A percentile compares a stretch with the other conserved stretches of the same genome.
Evolutionary conservation across 2,888 invertebrate genomes (phyloP).

Genomic region (Homarus gammarus): DNA sequence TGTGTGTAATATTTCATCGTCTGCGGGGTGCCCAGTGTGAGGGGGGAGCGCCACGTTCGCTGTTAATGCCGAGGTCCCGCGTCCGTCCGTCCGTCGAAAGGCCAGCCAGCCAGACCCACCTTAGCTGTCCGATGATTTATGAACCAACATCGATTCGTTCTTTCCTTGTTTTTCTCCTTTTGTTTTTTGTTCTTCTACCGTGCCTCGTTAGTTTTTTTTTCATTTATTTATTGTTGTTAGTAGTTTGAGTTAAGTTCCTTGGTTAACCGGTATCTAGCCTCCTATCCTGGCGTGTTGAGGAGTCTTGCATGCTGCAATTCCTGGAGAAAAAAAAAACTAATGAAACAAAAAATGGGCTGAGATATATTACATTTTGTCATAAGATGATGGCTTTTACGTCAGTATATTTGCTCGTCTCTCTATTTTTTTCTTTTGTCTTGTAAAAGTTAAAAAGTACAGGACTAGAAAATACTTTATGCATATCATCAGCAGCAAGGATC

Average conservation of each 20-base stretch:
- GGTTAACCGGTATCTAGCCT: too few relatives aligned
- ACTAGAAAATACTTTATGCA: background rate
- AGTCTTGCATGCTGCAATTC: too few relatives aligned
- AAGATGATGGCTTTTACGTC: background rate
- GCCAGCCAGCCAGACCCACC: constrained; percentile 20
- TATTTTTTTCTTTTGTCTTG: background rate
- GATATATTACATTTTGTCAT: background rate
- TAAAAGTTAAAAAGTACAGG: too few relatives aligned
- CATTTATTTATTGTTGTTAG: background rate
- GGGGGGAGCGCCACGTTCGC: constrained; percentile 26
- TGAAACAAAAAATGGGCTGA: too few relatives aligned
- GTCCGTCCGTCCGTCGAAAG: background rate
- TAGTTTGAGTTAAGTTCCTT: too few relatives aligned
- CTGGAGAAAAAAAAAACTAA: too few relatives aligned
- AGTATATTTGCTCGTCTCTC: background rate
- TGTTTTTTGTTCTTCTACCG: constrained; percentile 1
- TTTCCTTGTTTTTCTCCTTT: background rate
- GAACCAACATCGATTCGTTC: constrained; percentile 32
- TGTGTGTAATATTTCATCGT: constrained; percentile 61
- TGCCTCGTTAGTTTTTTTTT: constrained; percentile 2
- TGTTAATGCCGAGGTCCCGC: constrained; percentile 39
- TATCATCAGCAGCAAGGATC: background rate
- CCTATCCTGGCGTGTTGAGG: too few relatives aligned
- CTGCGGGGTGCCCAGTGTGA: constrained; percentile 62
- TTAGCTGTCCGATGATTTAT: constrained; percentile 39